phyloP scores from a whole-genome alignment of 1,140 invertebrate species.

The Drosophila nannoptera region DNA sequence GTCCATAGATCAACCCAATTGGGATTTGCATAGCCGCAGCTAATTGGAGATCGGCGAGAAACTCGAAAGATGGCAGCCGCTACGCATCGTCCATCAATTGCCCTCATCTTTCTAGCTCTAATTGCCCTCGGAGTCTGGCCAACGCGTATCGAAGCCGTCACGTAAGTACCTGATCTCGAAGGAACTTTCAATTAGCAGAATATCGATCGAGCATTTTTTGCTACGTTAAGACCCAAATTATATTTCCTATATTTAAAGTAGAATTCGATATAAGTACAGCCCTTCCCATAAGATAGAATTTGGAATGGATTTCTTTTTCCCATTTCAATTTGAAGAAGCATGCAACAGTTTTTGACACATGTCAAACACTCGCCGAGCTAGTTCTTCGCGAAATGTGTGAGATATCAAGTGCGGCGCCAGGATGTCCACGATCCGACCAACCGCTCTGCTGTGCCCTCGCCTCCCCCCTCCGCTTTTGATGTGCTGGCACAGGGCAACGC shows the following conservation, averaged over 20 bases:
- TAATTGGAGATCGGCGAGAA: conserved; percentile 45
- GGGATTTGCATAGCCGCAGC: conserved; percentile 32
- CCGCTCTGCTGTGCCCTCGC: no score
- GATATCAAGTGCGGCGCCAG: conserved; percentile 47
- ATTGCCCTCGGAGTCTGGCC: conserved; percentile 49
- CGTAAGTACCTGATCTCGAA: conserved; percentile 48
- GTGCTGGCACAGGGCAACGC: conserved; percentile 30
- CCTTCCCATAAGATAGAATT: neutral
- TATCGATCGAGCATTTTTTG: neutral
- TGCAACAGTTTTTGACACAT: conserved; percentile 40
- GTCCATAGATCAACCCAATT: conserved; percentile 33
- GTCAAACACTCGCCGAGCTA: conserved; percentile 46
- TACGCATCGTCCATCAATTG: conserved; percentile 42
- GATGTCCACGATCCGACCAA: conserved; percentile 5
- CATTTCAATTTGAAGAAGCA: no score
- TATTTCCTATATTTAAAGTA: neutral
- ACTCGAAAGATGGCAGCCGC: conserved; percentile 42
- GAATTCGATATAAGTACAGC: neutral
- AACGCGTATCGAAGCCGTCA: conserved; percentile 31
- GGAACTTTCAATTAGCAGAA: neutral
- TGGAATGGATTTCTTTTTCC: no score
- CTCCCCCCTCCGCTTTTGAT: no score
- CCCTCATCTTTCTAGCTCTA: conserved; percentile 47
- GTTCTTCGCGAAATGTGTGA: conserved; percentile 42
- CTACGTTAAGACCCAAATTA: no score